These are phyloP conservation scores for Hyles vespertilio DNA, from an alignment of 1,140 invertebrate species.

Conservation along the genomic window DNA sequence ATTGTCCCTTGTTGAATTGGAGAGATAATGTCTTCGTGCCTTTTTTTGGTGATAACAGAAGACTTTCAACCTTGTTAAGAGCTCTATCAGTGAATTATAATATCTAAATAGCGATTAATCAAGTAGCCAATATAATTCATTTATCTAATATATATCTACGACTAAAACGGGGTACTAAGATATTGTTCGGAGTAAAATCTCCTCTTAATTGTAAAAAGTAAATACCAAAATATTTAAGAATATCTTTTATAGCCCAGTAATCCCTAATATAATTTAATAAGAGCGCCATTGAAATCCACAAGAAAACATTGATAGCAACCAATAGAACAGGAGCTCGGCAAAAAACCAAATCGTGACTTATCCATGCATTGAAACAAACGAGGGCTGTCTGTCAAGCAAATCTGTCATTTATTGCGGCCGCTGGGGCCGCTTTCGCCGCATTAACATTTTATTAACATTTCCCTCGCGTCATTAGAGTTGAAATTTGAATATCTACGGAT, in stretches of 20 bases:
- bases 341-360: conserved; percentile 67
- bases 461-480: conserved; percentile 67
- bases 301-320: not conserved
- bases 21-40: too few species aligned
- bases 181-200: too few species aligned
- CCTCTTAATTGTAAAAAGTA: too few species aligned
- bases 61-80: too few species aligned
- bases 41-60: too few species aligned
- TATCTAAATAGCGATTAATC: too few species aligned
- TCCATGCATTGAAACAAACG: conserved; percentile 58
- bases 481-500: conserved; percentile 73
- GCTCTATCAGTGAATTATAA: too few species aligned
- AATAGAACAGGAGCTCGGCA: conserved; percentile 24
- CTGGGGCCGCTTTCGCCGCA: conserved; percentile 57
- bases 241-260: not conserved
- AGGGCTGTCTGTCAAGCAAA: conserved; percentile 67
- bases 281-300: not conserved
- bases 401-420: conserved; percentile 67
- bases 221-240: not conserved
- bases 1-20: too few species aligned
- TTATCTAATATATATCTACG: too few species aligned
- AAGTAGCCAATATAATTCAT: too few species aligned
- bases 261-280: not conserved
- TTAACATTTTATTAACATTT: conserved; percentile 76
- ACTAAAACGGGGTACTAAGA: too few species aligned